Conservation (phyloP, 1,140 invertebrate genomes). For the Himalopsyche phryganea region DNA sequence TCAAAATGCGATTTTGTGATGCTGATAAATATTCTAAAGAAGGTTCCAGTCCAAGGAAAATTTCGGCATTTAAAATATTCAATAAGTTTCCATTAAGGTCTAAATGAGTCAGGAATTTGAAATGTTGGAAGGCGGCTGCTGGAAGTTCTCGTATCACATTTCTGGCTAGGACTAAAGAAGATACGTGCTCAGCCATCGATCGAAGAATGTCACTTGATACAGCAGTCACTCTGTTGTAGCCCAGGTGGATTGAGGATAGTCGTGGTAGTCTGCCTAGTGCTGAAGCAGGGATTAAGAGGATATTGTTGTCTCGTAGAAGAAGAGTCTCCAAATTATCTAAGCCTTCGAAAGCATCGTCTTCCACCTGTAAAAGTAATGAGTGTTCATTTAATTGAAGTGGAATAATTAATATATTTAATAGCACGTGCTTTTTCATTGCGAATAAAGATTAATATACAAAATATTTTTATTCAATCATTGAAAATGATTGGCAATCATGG, state of each 20-base stretch:
- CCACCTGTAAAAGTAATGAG: conserved; percentile 64
- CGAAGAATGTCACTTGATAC: conserved; percentile 74
- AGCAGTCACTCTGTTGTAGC: conserved; percentile 84
- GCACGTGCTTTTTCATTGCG: neutral
- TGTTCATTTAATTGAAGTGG: too few relatives aligned
- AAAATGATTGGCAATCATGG: neutral
- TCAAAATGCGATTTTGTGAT: conserved; percentile 71
- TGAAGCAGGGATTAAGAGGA: conserved; percentile 75
- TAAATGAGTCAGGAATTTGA: conserved; percentile 68
- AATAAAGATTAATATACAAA: neutral
- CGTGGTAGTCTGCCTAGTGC: conserved; percentile 71
- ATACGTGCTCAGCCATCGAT: conserved; percentile 60
- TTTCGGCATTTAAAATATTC: conserved; percentile 65
- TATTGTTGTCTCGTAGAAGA: conserved; percentile 83
- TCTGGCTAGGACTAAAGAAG: conserved; percentile 66
- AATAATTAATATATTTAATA: conserved; percentile 9
- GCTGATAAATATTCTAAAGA: conserved; percentile 70
- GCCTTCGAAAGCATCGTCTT: conserved; percentile 81
- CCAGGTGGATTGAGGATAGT: conserved; percentile 71
- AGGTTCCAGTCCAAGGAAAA: conserved; percentile 71
- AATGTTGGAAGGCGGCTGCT: conserved; percentile 71
- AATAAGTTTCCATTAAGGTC: conserved; percentile 78
- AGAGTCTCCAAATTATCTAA: conserved; percentile 72
- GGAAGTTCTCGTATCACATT: conserved; percentile 87
- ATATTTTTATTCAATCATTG: neutral